These are phyloP conservation scores for Folsomia manolachei DNA, from an alignment of 2,888 invertebrate genomes.

Conservation along the genomic window DNA sequence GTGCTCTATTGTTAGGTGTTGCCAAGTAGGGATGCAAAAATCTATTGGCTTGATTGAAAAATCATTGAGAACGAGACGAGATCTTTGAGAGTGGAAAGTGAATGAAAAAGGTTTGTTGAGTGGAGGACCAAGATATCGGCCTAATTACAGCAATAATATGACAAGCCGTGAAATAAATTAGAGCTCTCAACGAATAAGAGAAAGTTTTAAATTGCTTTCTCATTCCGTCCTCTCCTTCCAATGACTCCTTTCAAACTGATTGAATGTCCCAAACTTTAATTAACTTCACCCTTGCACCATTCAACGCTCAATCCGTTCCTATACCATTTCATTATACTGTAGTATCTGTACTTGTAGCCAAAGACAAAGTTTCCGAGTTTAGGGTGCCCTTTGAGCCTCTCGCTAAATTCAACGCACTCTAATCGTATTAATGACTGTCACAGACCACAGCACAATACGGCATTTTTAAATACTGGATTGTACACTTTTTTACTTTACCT, in stretches of 20 bases:
- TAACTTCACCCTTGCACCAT: constrained; percentile 12
- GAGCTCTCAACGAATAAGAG: not conserved
- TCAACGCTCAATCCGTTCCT: no score
- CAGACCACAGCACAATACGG: no score
- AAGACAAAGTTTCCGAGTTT: no score
- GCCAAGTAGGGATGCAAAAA: no score
- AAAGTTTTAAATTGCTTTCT: constrained; percentile 18
- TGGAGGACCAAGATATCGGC: not conserved
- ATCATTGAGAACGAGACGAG: not conserved
- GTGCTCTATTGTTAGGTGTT: no score
- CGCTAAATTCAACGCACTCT: no score
- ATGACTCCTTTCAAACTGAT: constrained; percentile 8
- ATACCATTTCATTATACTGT: no score
- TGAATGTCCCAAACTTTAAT: constrained; percentile 17
- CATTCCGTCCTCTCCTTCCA: not conserved
- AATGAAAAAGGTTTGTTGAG: not conserved
- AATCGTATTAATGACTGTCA: no score
- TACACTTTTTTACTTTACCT: no score
- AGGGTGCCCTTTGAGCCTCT: no score
- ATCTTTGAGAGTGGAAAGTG: not conserved
- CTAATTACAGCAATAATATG: not conserved
- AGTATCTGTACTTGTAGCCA: no score
- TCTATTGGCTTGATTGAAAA: not conserved
- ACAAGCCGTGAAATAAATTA: not conserved
- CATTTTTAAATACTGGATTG: no score